Evolutionary conservation across 2,113 vertebrate species (phyloP).

Genomic region (Crotalus tigris): DNA sequence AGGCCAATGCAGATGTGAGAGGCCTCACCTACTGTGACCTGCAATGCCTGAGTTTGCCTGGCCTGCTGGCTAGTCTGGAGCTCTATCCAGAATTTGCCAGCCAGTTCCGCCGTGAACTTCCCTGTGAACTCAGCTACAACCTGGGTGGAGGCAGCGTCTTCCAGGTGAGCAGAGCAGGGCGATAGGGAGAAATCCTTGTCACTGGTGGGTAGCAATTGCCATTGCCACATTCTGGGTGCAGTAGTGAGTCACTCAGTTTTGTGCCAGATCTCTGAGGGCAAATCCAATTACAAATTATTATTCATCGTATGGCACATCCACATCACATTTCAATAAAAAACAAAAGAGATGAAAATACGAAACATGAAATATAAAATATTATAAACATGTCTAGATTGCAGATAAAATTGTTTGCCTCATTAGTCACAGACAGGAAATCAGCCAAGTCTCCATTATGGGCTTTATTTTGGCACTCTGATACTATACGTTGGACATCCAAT

Average conservation of each 20-base stretch:
- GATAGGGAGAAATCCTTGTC: neutral
- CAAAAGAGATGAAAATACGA: neutral
- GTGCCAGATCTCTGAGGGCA: neutral
- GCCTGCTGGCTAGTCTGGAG: slow-evolving; percentile 59
- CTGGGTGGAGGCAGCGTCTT: slow-evolving; percentile 57
- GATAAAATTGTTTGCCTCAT: neutral
- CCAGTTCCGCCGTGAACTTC: slow-evolving; percentile 64
- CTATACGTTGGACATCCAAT: neutral
- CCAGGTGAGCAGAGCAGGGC: slow-evolving; percentile 51
- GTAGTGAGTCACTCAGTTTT: neutral
- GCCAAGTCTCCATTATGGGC: neutral
- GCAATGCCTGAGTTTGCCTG: slow-evolving; percentile 65
- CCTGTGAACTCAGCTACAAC: slow-evolving; percentile 69
- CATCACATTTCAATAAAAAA: neutral
- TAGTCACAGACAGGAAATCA: neutral
- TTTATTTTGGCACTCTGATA: neutral
- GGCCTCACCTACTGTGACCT: slow-evolving; percentile 70
- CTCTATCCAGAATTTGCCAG: slow-evolving; percentile 68
- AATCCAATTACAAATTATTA: neutral
- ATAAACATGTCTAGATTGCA: neutral
- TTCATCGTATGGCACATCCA: neutral
- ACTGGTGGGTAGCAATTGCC: neutral
- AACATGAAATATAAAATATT: neutral
- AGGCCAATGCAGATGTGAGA: slow-evolving; percentile 65
- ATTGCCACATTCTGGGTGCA: neutral